Evolutionary conservation across 2,888 invertebrate genomes (phyloP), one percentile per base, ranked within the genome.

Genomic region (Lasioglossum figueresi): DNA sequence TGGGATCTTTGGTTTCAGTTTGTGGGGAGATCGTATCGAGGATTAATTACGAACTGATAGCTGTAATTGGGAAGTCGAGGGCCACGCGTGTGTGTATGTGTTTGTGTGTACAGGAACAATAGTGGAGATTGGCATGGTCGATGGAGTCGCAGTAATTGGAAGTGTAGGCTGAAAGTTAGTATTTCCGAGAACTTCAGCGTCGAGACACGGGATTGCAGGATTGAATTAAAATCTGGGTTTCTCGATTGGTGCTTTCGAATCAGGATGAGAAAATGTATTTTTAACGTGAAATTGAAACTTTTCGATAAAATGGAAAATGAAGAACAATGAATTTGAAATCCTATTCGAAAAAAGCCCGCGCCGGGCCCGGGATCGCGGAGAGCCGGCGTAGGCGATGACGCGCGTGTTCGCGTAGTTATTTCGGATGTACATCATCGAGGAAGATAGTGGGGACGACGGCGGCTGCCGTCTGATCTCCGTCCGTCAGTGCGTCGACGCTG

Each of bases 351-450:
- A 31, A 31, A 31, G 63, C 63, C 63, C 63, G 63, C 6, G 31
- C 31, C 63, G 16, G 59, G 31, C 14, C 27, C 31, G 31, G 31
- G 16, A 16, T 14, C 31, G 6, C 6, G 27, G 16, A 31, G 63
- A 63, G 16, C 63, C 71, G 84, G 86, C 79, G 89, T 85, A 84
- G 63, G 83, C 86, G 84, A 91, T 89, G 90, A 92, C 85, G 88
- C 88, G 85, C 82, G 82, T 68, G 10, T 37, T 75, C 79, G 79
- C 79, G 59, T 88, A 88, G 88, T 84, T 88, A 91, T 90, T 92
- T 91, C 92, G 93, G 92, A 94, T 94, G 94, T 94, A 93, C 91
- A 93, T 94, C 91, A 93, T 89, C 88, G 93, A 93, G 90, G 93
- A 94, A 79, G 91, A 91, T 90, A 90, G 91, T 88, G 92, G 92